Base-by-base conservation (phyloP, 1,140 invertebrate genomes). In the Cyclargus thomasi region DNA sequence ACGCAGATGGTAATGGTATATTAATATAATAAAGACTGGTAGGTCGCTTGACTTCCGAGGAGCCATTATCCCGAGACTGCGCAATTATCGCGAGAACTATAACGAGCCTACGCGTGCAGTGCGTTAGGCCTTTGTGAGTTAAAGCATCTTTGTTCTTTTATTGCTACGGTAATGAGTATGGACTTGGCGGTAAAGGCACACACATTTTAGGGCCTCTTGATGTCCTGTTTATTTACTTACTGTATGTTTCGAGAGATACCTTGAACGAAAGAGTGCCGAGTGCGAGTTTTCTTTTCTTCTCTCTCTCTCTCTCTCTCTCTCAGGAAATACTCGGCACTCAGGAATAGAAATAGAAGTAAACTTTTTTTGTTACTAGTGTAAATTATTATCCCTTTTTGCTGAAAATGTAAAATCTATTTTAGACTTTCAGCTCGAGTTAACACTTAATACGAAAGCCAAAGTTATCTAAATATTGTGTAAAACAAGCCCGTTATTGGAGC, bases 151-250 rank as follows among this genome's bases (percentile, higher is more conserved):
- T 16, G 39, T 47, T 47, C 39, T 47, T 47, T 47, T 47, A 47
- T 47, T 47, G 39, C 39, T 47, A 16, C 39, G 39, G 39, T 47
- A 47, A 47, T 47, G 39, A 47, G 39, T 47, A 47, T 47, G 39
- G 39, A 47, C 39, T 47, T 47, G 39, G 39, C 39, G 39, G 29
- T 1, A 47, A 47, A 14, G 39, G 39, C 39, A 16, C 14, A 47
- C 1, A 47, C 10, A 47, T 47, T 47, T 47, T 47, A 47, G 10
- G 11, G 10, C 39, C 39, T 47, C 39, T 47, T 47, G 39, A 47
- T 47, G 39, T 47, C 10, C 11, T 8, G 1, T 3, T 29, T 14
- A 47, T 47, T 47, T 47, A 47, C 10, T 47, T 47, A 47, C 39
- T 47, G 39, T 35, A 5, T 35, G 29, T 8, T 29, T 29, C 29